A percentile compares a stretch with the other conserved stretches of the same genome.
Evolutionary conservation across 2,797 vertebrate species (phyloP).

Genomic region (Acrossocheilus wenchowensis): DNA sequence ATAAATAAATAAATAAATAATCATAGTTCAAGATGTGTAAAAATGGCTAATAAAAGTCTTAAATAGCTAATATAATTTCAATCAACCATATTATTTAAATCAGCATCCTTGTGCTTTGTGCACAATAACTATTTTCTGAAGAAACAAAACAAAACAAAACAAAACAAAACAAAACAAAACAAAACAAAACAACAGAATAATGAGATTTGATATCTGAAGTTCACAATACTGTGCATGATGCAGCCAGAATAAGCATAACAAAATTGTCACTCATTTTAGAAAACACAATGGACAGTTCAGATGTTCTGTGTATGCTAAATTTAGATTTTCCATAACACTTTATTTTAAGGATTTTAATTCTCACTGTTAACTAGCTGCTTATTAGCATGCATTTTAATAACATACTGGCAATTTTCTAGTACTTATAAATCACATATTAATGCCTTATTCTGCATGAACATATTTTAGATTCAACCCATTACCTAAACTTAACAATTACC

Average conservation of each 20-base stretch:
- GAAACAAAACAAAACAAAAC: background rate
- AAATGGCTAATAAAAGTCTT: background rate
- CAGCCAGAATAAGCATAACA: background rate
- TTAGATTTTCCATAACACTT: background rate
- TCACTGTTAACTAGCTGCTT: background rate
- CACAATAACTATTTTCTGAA: too few species aligned
- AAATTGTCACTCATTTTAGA: background rate
- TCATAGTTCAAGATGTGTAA: background rate
- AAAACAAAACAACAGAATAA: background rate
- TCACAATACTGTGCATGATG: background rate
- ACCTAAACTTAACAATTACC: background rate
- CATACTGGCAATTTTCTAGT: background rate
- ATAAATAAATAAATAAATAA: background rate
- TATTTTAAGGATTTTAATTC: background rate
- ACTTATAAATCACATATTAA: background rate
- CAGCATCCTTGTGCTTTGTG: too few species aligned
- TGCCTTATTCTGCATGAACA: background rate
- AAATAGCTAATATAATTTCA: background rate
- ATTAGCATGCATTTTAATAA: background rate
- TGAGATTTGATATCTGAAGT: background rate
- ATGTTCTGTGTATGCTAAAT: background rate
- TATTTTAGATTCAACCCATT: background rate
- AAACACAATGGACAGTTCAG: background rate
- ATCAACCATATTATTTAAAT: background rate
- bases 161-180: too few species aligned